These are phyloP conservation scores for Cerastis leucographa DNA, from an alignment of 2,888 invertebrate species.

Conservation along the genomic window DNA sequence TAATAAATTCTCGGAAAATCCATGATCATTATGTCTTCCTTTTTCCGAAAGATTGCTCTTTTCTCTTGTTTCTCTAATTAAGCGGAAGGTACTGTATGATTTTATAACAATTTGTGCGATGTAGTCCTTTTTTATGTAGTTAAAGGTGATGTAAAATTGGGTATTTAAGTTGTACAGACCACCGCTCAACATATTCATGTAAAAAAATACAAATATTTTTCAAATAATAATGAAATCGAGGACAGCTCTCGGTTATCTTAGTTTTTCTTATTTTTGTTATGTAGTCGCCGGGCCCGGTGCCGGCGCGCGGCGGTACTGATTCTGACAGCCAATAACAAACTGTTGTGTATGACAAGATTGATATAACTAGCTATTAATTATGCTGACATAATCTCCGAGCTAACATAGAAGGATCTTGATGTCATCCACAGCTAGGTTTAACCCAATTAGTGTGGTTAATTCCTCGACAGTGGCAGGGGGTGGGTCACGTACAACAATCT, in stretches of 20 bases:
- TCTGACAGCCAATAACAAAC: neutral
- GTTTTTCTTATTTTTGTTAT: too few species aligned
- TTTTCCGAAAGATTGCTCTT: slow-evolving; percentile 26
- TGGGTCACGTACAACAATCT: neutral
- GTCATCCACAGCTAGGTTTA: neutral
- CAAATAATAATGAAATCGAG: neutral
- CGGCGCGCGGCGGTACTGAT: neutral
- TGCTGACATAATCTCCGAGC: neutral
- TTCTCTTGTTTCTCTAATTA: slow-evolving; percentile 13
- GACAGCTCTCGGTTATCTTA: neutral
- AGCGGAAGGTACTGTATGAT: neutral
- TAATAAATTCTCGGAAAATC: slow-evolving; percentile 46
- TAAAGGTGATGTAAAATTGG: neutral
- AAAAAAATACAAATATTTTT: neutral
- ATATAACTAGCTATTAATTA: neutral
- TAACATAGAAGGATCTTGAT: neutral
- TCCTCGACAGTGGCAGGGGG: too few species aligned
- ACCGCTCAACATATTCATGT: neutral
- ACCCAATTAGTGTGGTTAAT: neutral
- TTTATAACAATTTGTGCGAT: slow-evolving; percentile 9
- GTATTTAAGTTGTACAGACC: neutral
- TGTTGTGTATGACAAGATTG: neutral
- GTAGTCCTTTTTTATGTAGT: neutral
- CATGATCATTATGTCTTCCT: slow-evolving; percentile 27
- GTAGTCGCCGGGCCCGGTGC: too few species aligned